Evolutionary conservation across 2,797 vertebrate species (phyloP).

Genomic region (Enteromius anoplus): DNA sequence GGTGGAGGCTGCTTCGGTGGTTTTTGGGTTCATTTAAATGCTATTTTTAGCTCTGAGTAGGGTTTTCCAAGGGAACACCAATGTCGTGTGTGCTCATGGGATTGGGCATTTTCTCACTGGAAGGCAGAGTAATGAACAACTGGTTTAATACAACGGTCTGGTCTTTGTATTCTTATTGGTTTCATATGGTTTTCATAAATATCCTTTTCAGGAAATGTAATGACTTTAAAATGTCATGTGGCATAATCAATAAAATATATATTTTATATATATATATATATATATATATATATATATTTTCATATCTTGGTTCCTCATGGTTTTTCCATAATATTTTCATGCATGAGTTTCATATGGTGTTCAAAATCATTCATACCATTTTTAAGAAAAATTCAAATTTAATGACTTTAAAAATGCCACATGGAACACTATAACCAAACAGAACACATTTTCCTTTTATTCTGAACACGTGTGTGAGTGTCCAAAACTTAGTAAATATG

Average conservation of each 20-base stretch:
- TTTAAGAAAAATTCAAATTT: not conserved
- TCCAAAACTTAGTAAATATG: not conserved
- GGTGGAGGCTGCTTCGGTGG: conserved; percentile 57
- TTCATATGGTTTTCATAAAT: not conserved
- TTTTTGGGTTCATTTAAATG: conserved; percentile 54
- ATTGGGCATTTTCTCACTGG: conserved; percentile 25
- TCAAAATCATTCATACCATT: not conserved
- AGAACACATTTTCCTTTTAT: not conserved
- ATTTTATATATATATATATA: not conserved
- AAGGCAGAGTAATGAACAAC: conserved; percentile 45
- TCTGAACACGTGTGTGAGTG: not conserved
- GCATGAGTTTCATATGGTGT: not conserved
- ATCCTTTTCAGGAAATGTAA: not conserved
- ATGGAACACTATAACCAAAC: not conserved
- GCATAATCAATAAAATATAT: not conserved
- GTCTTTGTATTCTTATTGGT: not conserved
- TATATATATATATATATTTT: not conserved
- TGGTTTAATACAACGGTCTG: not conserved
- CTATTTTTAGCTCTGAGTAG: conserved; percentile 67
- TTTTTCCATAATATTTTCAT: not conserved
- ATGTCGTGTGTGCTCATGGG: conserved; percentile 63
- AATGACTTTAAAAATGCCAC: not conserved
- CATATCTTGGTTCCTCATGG: not conserved
- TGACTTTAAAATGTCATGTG: not conserved
- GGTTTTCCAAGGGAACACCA: conserved; percentile 74